Evolutionary conservation across 2,797 vertebrate species (phyloP), one percentile per base, ranked within the genome.

Genomic region (Enoplosus armatus): DNA sequence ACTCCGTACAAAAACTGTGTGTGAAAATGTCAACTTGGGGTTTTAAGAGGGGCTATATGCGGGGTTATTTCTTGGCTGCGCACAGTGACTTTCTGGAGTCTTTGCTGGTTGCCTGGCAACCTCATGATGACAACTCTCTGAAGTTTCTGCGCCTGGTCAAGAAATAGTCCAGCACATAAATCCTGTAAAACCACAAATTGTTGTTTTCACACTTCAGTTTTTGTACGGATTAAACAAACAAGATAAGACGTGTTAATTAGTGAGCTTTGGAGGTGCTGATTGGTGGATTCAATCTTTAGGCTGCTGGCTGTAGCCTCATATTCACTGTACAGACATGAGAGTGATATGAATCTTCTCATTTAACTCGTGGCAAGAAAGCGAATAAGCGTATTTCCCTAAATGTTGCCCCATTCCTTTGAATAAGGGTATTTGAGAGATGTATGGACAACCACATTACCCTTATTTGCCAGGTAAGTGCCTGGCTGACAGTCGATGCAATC

Each of bases 401-500:
- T 39, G 18, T 39, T 20, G 7, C 22, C 9, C 29, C 37, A 6
- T 10, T 48, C 2, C 4, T 41, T 64, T 24, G 26, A 47, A 54
- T 77, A 26, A 39, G 27, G 6, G 6, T 27, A 18, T 61, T 39
- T 56, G 4, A 60, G 2, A 63, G 50, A 37, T 16, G 2, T 31
- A 4, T 26, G 2, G 16, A 47, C 3, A 43, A 37, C n/a, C 0
- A 35, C 85, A 3, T 90, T 90, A 98, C 98, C 97, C 48, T 79
- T 1, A 18, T 58, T 39, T 72, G 72, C 92, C 87, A 85, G 95
- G 48, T 66, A 89, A 67, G 63, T 66, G 31, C 63, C 63, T 10
- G 63, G 63, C 33, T 18, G 22, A 58, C 98, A 99, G 75, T 97
- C 93, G 1, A 96, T 93, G 16, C 98, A 98, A 80, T 99, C 97